phyloP scores from a whole-genome alignment of 2,113 vertebrate genomes.

The Gobiocypris rarus region DNA sequence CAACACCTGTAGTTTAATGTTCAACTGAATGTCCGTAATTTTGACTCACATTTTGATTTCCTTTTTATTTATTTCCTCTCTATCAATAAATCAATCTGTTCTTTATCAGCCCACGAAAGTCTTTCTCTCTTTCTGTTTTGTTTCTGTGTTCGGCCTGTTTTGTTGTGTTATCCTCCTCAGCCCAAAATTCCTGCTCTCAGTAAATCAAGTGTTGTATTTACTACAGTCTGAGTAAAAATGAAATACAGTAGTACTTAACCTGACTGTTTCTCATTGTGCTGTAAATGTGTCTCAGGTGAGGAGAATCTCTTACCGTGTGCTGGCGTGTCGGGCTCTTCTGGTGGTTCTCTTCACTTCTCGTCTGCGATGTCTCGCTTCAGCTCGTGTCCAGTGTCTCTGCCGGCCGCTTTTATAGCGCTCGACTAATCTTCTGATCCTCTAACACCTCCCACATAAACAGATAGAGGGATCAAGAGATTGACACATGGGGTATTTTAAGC shows the following conservation, averaged over 20 bases:
- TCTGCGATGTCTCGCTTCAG: not conserved
- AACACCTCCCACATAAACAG: not conserved
- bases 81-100: not conserved
- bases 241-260: too few species aligned
- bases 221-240: too few species aligned
- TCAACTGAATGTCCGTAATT: not conserved
- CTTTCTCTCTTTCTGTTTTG: not conserved
- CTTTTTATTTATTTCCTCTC: not conserved
- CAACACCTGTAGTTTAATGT: not conserved
- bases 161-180: not conserved
- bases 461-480: conserved; percentile 52
- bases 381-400: not conserved
- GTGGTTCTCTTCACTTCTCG: not conserved
- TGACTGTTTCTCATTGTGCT: too few species aligned
- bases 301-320: conserved; percentile 5
- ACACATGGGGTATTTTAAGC: not conserved
- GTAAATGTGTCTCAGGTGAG: not conserved
- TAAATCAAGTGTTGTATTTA: too few species aligned
- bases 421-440: conserved; percentile 36
- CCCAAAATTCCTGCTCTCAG: too few species aligned
- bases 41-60: too few species aligned
- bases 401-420: conserved; percentile 50
- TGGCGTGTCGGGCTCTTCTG: not conserved
- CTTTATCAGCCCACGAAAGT: not conserved
- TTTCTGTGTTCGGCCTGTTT: not conserved